Conservation (phyloP, 2,797 vertebrate genomes). For the Rhinichthys osculus region DNA sequence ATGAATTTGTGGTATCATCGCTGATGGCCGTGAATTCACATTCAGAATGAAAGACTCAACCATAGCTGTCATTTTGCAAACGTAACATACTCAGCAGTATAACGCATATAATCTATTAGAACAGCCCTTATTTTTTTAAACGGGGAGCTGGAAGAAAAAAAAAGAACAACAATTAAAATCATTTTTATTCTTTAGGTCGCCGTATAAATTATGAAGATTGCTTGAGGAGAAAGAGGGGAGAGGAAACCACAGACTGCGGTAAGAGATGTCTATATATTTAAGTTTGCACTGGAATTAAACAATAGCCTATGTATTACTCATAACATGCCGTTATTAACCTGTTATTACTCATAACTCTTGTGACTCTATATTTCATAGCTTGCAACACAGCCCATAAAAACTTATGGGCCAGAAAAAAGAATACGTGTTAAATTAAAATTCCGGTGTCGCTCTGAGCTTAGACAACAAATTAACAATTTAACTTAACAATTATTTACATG, state of each 20-base stretch:
- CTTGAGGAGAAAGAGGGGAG: conserved; percentile 72
- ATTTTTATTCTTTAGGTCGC: conserved; percentile 74
- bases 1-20: not conserved
- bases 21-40: not conserved
- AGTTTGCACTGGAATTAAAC: not conserved
- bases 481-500: not conserved
- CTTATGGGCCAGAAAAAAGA: not conserved
- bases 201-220: conserved; percentile 75
- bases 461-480: not conserved
- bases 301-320: not conserved
- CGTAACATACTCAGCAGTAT: not conserved
- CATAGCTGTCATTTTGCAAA: not conserved
- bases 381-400: not conserved
- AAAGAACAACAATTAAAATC: conserved; percentile 43
- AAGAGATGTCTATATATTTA: conserved; percentile 69
- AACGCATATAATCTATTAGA: not conserved
- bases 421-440: not conserved
- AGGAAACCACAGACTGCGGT: conserved; percentile 75
- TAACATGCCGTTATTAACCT: not conserved
- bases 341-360: not conserved
- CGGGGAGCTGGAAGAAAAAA: not conserved
- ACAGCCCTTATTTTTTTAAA: not conserved
- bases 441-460: no score
- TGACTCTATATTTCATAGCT: not conserved
- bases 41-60: not conserved